A percentile compares a stretch with the other conserved stretches of the same genome.
phyloP scores from a whole-genome alignment of 2,797 vertebrate genomes.

The Rhinella marina region DNA sequence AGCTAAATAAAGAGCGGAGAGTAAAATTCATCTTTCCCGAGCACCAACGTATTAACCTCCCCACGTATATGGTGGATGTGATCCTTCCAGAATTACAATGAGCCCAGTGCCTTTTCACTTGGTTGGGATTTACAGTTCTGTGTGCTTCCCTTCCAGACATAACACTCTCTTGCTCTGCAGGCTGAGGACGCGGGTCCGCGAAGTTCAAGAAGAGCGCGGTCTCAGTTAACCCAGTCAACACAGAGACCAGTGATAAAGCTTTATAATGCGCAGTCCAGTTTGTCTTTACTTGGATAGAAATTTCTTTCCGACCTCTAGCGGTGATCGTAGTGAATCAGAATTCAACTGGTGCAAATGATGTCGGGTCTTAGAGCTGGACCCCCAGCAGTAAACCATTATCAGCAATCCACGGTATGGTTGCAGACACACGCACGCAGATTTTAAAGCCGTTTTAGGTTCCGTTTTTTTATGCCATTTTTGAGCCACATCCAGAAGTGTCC shows the following conservation, averaged over 20 bases:
- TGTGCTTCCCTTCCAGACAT: neutral
- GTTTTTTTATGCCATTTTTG: too few relatives aligned
- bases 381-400: too few relatives aligned
- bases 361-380: neutral
- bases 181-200: neutral
- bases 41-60: neutral
- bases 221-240: neutral
- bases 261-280: neutral
- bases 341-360: too few relatives aligned
- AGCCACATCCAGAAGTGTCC: too few relatives aligned
- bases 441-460: too few relatives aligned
- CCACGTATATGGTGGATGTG: neutral
- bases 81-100: neutral
- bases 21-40: neutral
- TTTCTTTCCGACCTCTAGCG: neutral
- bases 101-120: neutral
- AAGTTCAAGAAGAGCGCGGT: neutral
- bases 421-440: too few relatives aligned
- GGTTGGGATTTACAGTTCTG: neutral
- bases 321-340: neutral
- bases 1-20: constrained; percentile 27
- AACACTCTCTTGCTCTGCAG: neutral
- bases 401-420: too few relatives aligned
- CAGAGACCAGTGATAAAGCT: neutral
- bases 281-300: neutral